A percentile compares a stretch with the other conserved stretches of the same genome.
These are phyloP conservation scores for Chydorus sphaericus DNA, from an alignment of 2,888 invertebrate species.

Conservation along the genomic window DNA sequence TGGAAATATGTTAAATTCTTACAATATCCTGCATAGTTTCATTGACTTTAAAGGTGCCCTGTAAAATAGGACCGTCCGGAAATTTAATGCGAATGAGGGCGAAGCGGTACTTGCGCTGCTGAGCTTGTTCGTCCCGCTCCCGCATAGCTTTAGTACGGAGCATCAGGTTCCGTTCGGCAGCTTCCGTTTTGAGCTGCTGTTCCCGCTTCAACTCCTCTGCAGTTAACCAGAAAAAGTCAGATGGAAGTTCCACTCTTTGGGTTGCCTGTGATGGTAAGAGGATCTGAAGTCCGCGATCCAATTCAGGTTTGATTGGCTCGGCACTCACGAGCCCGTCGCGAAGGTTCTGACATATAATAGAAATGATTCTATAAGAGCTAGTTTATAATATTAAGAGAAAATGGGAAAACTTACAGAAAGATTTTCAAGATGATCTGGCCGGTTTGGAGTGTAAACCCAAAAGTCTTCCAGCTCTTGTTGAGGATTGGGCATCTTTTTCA, in stretches of 20 bases:
- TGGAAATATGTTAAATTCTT: no score
- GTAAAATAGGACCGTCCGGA: constrained; percentile 69
- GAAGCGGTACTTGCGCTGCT: constrained; percentile 68
- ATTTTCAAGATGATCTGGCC: neutral
- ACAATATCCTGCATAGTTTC: neutral
- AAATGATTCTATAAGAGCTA: no score
- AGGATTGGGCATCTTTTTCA: constrained; percentile 33
- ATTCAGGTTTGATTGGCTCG: constrained; percentile 62
- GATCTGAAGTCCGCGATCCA: constrained; percentile 61
- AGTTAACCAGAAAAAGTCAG: constrained; percentile 67
- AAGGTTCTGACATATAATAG: no score
- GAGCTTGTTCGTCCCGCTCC: constrained; percentile 69
- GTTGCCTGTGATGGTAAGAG: constrained; percentile 59
- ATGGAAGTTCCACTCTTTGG: constrained; percentile 51
- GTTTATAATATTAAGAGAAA: neutral
- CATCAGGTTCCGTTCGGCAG: constrained; percentile 63
- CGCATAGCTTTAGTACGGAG: constrained; percentile 89
- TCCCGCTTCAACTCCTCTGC: constrained; percentile 73
- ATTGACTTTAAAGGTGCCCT: constrained; percentile 31
- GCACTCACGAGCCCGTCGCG: constrained; percentile 62
- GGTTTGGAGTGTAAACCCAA: neutral
- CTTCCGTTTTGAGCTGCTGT: constrained; percentile 54
- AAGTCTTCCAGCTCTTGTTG: constrained; percentile 3
- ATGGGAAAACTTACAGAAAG: neutral
- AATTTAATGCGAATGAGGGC: constrained; percentile 72